A percentile compares a stretch with the other conserved stretches of the same genome.
Evolutionary conservation across 2,797 vertebrate species (phyloP).

Genomic region (Botia almorhae): DNA sequence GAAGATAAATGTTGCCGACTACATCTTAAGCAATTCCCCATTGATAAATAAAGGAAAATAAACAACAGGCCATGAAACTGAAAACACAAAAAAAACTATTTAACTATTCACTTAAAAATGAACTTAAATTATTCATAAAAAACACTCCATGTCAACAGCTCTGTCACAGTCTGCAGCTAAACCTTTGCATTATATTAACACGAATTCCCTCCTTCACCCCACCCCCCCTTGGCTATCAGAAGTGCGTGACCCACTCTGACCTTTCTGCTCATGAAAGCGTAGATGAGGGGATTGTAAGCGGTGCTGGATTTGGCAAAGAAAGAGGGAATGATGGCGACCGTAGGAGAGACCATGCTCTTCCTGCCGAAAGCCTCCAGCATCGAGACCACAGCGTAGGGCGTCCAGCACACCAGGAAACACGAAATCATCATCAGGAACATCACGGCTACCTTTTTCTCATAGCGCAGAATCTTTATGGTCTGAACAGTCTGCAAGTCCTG

Average conservation of each 20-base stretch:
- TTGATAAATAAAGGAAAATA: background rate
- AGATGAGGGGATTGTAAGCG: constrained; percentile 91
- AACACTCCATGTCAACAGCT: too few relatives aligned
- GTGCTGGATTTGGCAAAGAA: constrained; percentile 92
- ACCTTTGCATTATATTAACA: too few relatives aligned
- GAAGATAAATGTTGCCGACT: background rate
- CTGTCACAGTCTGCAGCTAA: too few relatives aligned
- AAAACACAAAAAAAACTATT: background rate
- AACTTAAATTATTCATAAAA: too few relatives aligned
- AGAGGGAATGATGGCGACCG: constrained; percentile 85
- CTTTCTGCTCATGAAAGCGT: constrained; percentile 92
- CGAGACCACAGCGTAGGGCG: constrained; percentile 87
- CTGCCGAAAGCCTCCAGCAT: constrained; percentile 87
- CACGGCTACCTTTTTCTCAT: constrained; percentile 90
- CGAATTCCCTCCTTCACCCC: background rate
- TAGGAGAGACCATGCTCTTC: constrained; percentile 83
- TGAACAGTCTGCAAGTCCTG: constrained; percentile 90
- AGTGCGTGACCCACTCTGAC: constrained; percentile 68
- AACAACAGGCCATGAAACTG: background rate
- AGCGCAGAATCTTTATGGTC: constrained; percentile 87
- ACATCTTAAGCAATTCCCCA: background rate
- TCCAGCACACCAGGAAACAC: constrained; percentile 90
- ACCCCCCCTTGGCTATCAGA: background rate
- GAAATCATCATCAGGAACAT: constrained; percentile 92
- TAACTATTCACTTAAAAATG: too few relatives aligned